These are phyloP conservation scores for Hoplias malabaricus DNA, from an alignment of 2,113 vertebrate species.

Conservation along the genomic window DNA sequence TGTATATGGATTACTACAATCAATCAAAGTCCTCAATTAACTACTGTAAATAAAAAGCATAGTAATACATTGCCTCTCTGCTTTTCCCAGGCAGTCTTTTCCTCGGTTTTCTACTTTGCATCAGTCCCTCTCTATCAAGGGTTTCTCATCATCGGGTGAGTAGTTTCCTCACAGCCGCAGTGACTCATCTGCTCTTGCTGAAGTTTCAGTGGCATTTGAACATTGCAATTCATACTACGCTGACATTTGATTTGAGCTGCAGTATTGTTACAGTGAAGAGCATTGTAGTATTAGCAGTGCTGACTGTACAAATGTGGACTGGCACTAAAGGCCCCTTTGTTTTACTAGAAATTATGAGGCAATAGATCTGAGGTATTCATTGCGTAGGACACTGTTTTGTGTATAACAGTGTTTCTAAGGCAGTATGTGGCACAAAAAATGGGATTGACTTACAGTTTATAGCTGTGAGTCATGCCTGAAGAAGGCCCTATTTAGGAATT, in stretches of 20 bases:
- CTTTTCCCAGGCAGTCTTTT: slow-evolving; percentile 86
- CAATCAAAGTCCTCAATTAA: background rate
- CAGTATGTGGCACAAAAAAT: background rate
- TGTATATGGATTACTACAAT: too few relatives aligned
- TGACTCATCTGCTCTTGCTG: slow-evolving; percentile 59
- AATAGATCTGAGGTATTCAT: slow-evolving; percentile 28
- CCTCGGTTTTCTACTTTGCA: slow-evolving; percentile 95
- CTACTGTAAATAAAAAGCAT: background rate
- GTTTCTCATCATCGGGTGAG: slow-evolving; percentile 97
- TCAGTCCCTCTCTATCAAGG: slow-evolving; percentile 97
- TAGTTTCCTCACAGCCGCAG: slow-evolving; percentile 18
- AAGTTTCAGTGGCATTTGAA: slow-evolving; percentile 45
- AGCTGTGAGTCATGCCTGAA: slow-evolving; percentile 9
- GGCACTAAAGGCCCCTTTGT: slow-evolving; percentile 35
- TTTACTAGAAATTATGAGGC: slow-evolving; percentile 7
- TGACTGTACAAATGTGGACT: slow-evolving; percentile 3
- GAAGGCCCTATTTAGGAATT: background rate
- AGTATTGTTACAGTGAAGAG: slow-evolving; percentile 52
- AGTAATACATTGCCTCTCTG: background rate
- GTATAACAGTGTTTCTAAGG: slow-evolving; percentile 33
- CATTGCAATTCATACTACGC: slow-evolving; percentile 28
- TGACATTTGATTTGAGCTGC: slow-evolving; percentile 68
- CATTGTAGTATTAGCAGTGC: slow-evolving; percentile 22
- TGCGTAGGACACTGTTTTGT: slow-evolving; percentile 1
- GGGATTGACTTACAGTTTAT: background rate